Evolutionary conservation across 2,797 vertebrate species (phyloP).

Genomic region (Emydoidea blandingii): DNA sequence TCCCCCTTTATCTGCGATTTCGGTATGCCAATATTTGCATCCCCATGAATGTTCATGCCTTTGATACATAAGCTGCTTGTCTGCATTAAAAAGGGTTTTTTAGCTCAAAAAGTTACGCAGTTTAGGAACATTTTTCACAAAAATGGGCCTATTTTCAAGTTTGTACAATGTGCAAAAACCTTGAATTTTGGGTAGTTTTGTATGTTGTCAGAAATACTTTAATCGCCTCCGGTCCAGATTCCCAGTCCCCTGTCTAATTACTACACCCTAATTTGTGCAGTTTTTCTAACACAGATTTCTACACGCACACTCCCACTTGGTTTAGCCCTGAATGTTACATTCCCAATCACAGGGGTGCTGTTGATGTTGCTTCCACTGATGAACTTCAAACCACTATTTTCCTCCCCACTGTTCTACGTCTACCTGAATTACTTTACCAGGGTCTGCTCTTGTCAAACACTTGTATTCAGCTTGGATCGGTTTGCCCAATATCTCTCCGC

Average conservation of each 20-base stretch:
- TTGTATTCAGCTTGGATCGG: slow-evolving; percentile 2
- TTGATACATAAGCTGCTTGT: neutral
- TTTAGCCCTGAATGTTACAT: neutral
- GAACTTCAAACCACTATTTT: slow-evolving; percentile 65
- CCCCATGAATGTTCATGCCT: neutral
- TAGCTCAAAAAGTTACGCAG: neutral
- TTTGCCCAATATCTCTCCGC: neutral
- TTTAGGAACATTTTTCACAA: neutral
- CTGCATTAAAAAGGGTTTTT: neutral
- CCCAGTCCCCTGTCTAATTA: neutral
- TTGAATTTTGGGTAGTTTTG: neutral
- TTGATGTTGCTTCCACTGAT: slow-evolving; percentile 61
- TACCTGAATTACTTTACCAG: slow-evolving; percentile 59
- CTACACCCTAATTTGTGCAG: neutral
- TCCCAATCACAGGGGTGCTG: slow-evolving; percentile 55
- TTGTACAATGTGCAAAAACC: neutral
- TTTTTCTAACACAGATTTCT: slow-evolving; percentile 32
- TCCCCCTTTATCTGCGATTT: neutral
- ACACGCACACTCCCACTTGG: slow-evolving; percentile 6
- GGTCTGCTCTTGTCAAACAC: slow-evolving; percentile 46
- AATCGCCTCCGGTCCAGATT: neutral
- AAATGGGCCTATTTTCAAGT: neutral
- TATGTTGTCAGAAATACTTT: neutral
- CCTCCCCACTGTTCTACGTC: slow-evolving; percentile 61
- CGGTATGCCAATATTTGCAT: neutral